Evolutionary conservation across 2,797 vertebrate genomes (phyloP).

Genomic region (Ptychobarbus kaznakovi): DNA sequence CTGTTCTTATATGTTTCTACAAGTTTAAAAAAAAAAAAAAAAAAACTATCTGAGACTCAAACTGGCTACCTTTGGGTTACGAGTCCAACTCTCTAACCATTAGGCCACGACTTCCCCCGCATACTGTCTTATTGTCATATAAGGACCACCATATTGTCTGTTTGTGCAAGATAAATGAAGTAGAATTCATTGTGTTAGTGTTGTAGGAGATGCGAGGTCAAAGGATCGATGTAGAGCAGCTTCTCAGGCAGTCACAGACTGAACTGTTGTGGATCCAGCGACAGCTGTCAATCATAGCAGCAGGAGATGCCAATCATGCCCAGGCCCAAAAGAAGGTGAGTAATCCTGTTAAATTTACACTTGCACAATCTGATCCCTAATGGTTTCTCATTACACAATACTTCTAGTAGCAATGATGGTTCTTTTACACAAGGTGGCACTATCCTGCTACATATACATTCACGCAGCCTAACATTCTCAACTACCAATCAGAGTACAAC

Average conservation of each 20-base stretch:
- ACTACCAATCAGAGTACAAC: slow-evolving; percentile 43
- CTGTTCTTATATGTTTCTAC: too few relatives aligned
- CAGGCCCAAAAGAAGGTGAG: slow-evolving; percentile 70
- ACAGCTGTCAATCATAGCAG: slow-evolving; percentile 76
- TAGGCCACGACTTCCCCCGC: too few relatives aligned
- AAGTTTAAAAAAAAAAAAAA: too few relatives aligned
- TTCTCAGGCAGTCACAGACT: slow-evolving; percentile 78
- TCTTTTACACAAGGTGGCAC: slow-evolving; percentile 50
- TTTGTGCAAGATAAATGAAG: neutral
- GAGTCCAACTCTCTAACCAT: too few relatives aligned
- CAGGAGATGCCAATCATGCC: slow-evolving; percentile 68
- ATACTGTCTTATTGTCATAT: too few relatives aligned
- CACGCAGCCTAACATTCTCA: neutral
- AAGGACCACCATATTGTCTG: neutral
- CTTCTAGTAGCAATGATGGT: neutral
- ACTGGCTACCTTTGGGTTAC: too few relatives aligned
- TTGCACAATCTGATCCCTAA: neutral
- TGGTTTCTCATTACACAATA: neutral
- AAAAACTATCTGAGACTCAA: too few relatives aligned
- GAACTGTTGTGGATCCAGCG: slow-evolving; percentile 84
- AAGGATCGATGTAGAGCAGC: slow-evolving; percentile 69
- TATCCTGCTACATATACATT: slow-evolving; percentile 30
- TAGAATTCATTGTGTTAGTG: slow-evolving; percentile 8
- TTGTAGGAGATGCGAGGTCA: slow-evolving; percentile 77
- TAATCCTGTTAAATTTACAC: slow-evolving; percentile 38